Base-by-base conservation (phyloP, 2,797 vertebrate species). In the Molothrus aeneus region DNA sequence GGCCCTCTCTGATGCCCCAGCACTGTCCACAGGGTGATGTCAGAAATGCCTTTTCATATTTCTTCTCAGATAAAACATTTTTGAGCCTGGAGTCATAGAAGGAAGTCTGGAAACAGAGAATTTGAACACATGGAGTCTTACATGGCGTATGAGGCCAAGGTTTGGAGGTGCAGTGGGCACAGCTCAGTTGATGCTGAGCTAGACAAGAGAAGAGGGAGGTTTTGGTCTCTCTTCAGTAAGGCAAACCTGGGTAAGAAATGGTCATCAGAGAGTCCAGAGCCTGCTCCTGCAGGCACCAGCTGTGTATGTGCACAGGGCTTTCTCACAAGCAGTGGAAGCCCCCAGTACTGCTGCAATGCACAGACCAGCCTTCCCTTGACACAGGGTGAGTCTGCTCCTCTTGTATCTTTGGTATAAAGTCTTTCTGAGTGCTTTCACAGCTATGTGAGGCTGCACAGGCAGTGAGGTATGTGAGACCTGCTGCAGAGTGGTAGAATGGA, bases 321-420 rank as follows among this genome's bases (percentile, higher is more conserved):
- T 61, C 43, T 57, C 14, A 54, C 17, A 43, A 80, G 47, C 1
- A 1, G 5, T 8, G 12, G 34, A 84, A 43, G 18, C 5, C 25
- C 16, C 14, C 10, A 16, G 45, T 66, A 47, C 15, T 38, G n/a
- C 45, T 81, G n/a, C 29, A 22, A 25, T 22, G 56, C 38, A 38
- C 51, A 57, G 26, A 63, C 15, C 34, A 82, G 72, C 38, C 43
- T 66, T 45, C 29, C 21, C n/a, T 28, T 36, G 72, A 38, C 36
- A 34, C 0, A 2, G 0, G 2, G 15, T 1, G 4, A 80, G 25
- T 45, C 50, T 0, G 0, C 17, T 40, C 10, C 40, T 80, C 56
- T 57, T 38, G 8, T 42, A 24, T 17, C 69, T 78, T 73, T 53
- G 22, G 14, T 40, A 10, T 28, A 13, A 56, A 75, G 9, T 25